Conservation (phyloP, 2,888 invertebrate genomes). For the Glomeris marginata region DNA sequence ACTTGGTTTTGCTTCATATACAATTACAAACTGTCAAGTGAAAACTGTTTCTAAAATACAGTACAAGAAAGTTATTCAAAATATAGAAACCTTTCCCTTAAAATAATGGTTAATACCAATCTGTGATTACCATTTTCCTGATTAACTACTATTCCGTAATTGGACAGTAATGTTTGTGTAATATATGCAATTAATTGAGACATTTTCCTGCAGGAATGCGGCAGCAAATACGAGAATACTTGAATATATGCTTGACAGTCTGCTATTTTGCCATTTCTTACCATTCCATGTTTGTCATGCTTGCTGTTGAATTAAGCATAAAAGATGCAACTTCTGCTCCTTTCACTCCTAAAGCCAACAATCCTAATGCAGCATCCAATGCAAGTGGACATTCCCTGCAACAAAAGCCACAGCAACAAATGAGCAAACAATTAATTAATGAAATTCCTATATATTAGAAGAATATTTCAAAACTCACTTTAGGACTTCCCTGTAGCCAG, state of each 20-base stretch:
- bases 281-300: constrained; percentile 35
- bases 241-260: neutral
- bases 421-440: neutral
- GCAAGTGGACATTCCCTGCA: constrained; percentile 52
- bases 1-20: too few relatives aligned
- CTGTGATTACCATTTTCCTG: too few relatives aligned
- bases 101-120: too few relatives aligned
- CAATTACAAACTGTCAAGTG: too few relatives aligned
- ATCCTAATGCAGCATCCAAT: constrained; percentile 54
- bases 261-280: constrained; percentile 20
- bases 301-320: constrained; percentile 42
- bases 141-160: too few relatives aligned
- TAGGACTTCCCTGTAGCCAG: constrained; percentile 62
- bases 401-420: constrained; percentile 13
- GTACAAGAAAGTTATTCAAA: too few relatives aligned
- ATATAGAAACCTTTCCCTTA: too few relatives aligned
- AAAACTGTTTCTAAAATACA: too few relatives aligned
- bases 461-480: constrained; percentile 32
- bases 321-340: constrained; percentile 58
- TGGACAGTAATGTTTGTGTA: too few relatives aligned
- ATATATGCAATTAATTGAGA: too few relatives aligned
- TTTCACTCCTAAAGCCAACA: constrained; percentile 53
- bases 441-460: neutral
- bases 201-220: too few relatives aligned
- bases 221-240: too few relatives aligned